Conservation (phyloP, 2,888 invertebrate genomes). For the Mimas tiliae region DNA sequence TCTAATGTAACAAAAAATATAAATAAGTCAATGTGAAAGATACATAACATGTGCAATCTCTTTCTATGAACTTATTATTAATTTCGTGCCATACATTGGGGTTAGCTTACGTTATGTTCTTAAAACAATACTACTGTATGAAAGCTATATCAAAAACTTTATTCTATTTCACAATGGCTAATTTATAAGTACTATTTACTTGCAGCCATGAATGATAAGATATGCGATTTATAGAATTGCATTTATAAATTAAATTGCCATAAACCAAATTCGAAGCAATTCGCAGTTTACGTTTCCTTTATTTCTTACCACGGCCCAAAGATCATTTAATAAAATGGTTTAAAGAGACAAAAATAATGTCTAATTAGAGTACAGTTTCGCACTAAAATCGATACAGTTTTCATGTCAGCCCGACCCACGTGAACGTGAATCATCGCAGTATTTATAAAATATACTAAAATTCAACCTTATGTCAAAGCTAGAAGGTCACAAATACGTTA, state of each 20-base stretch:
- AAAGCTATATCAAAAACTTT: conserved; percentile 56
- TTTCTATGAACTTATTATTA: conserved; percentile 64
- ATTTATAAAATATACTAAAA: conserved; percentile 45
- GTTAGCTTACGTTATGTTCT: conserved; percentile 50
- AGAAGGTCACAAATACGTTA: conserved; percentile 44
- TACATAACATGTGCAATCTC: conserved; percentile 81
- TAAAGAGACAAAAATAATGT: conserved; percentile 36
- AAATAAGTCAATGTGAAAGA: conserved; percentile 78
- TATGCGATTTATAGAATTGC: conserved; percentile 41
- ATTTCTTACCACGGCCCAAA: conserved; percentile 31
- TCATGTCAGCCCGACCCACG: conserved; percentile 61
- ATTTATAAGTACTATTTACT: conserved; percentile 29
- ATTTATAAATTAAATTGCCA: conserved; percentile 24
- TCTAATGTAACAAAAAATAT: conserved; percentile 81
- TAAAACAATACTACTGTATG: conserved; percentile 49
- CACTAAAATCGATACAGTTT: conserved; percentile 66
- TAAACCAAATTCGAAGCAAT: conserved; percentile 9
- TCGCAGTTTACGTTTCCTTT: conserved; percentile 8
- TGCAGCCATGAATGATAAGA: conserved; percentile 35
- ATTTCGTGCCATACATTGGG: conserved; percentile 62
- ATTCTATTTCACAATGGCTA: conserved; percentile 45
- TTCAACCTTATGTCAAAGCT: conserved; percentile 51
- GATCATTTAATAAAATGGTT: conserved; percentile 29
- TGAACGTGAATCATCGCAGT: conserved; percentile 59
- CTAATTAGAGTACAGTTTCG: conserved; percentile 52